Evolutionary conservation across 2,797 vertebrate genomes (phyloP), one percentile per base, ranked within the genome.

Genomic region (Crypturellus tataupa): DNA sequence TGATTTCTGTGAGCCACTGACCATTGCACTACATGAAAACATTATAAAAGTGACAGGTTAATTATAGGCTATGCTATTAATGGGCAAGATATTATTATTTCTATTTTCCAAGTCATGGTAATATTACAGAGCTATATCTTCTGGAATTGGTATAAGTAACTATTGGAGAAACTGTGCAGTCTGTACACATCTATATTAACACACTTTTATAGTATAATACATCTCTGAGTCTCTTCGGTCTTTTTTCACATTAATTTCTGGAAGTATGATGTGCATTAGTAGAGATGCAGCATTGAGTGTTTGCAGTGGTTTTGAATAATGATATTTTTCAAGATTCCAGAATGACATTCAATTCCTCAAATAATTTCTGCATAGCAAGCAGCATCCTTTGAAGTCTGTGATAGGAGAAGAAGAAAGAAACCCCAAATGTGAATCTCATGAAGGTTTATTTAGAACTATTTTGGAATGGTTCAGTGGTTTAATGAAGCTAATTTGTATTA

Each of bases 401-500:
- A 44, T 84, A 58, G 60, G 23, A 91, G 60, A 46, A 85, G 62
- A 90, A 90, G 80, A 94, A 92, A 85, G 68, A 85, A 72, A 91
- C 39, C 17, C 33, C 62, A 86, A 96, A 71, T 55, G 65, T 23
- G 78, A 69, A 75, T 92, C 65, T 94, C 21, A 42, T 35, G 33
- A 94, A 93, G 13, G n/a, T n/a, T n/a, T n/a, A n/a, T n/a, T n/a
- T n/a, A n/a, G n/a, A 83, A 21, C 31, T 85, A 13, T 80, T 79
- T 90, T 75, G 75, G 58, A 82, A 87, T 55, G 83, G 35, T 92
- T 94, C 46, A 80, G 27, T 59, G 79, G 77, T 81, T 95, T 93
- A 92, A 93, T 92, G 27, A 94, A 33, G 42, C 94, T 95, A 87
- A 95, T 95, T 94, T 95, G 35, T 89, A 56, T 91, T 84, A 91